Conservation (phyloP, 1,140 invertebrate species). For the Popillia japonica region DNA sequence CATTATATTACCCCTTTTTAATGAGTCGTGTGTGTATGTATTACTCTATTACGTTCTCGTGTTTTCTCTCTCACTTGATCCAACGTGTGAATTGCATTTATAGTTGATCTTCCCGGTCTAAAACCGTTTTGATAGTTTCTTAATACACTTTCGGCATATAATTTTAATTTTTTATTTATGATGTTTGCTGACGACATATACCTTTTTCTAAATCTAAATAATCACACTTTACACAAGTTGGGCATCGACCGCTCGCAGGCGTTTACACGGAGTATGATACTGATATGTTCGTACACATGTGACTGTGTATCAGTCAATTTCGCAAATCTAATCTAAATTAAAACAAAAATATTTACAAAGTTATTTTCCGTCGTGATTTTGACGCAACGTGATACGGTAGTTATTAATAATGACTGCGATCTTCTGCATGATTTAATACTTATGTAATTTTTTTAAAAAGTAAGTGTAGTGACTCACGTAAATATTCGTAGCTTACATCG, state of each 20-base stretch:
- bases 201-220: no score
- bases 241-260: no score
- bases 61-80: background rate
- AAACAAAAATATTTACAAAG: constrained; percentile 32
- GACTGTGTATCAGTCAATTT: constrained; percentile 23
- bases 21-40: background rate
- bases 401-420: background rate
- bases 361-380: constrained; percentile 24
- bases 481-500: no score
- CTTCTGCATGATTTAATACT: constrained; percentile 7
- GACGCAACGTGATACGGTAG: constrained; percentile 12
- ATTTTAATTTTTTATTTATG: no score
- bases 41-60: background rate
- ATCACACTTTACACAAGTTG: no score
- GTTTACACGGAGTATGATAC: no score
- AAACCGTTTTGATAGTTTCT: no score
- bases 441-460: background rate
- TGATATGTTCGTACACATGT: constrained; percentile 10
- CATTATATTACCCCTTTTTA: background rate
- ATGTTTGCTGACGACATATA: no score
- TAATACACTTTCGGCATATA: no score
- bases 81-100: no score
- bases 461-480: no score
- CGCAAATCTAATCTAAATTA: constrained; percentile 35
- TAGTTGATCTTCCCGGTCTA: no score